Evolutionary conservation across 2,797 vertebrate species (phyloP).

Genomic region (Cetoscarus ocellatus): DNA sequence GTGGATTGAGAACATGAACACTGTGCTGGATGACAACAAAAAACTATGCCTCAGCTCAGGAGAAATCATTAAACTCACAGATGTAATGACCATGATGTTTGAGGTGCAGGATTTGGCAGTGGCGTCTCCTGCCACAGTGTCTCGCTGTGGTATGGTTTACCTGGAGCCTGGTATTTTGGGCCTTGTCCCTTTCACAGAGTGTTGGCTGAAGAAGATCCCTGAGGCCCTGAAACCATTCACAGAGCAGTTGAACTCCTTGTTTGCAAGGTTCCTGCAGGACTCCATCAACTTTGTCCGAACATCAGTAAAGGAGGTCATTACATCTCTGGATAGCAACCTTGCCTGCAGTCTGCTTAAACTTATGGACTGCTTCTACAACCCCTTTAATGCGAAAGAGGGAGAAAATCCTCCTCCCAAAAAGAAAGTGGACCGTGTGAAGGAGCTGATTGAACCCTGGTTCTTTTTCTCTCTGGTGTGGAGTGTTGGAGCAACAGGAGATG

Average conservation of each 20-base stretch:
- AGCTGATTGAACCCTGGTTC: constrained; percentile 95
- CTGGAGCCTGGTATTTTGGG: constrained; percentile 92
- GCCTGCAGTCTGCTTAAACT: constrained; percentile 89
- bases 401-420: constrained; percentile 74
- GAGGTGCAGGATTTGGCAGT: constrained; percentile 95
- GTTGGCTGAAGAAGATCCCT: constrained; percentile 89
- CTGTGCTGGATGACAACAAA: constrained; percentile 95
- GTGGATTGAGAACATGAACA: constrained; percentile 99
- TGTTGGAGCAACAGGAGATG: constrained; percentile 91
- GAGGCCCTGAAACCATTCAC: constrained; percentile 76
- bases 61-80: constrained; percentile 95
- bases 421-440: constrained; percentile 81
- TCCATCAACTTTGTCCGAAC: constrained; percentile 86
- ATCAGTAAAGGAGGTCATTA: constrained; percentile 89
- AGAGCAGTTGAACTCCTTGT: constrained; percentile 85
- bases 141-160: constrained; percentile 95
- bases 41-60: constrained; percentile 95
- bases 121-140: constrained; percentile 95
- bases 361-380: constrained; percentile 92
- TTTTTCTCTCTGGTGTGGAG: constrained; percentile 95
- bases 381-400: constrained; percentile 87
- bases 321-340: constrained; percentile 91
- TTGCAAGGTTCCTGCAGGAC: constrained; percentile 88
- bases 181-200: constrained; percentile 87
- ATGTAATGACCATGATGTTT: constrained; percentile 98